Evolutionary conservation across 2,797 vertebrate species (phyloP).

Genomic region (Pterois miles): DNA sequence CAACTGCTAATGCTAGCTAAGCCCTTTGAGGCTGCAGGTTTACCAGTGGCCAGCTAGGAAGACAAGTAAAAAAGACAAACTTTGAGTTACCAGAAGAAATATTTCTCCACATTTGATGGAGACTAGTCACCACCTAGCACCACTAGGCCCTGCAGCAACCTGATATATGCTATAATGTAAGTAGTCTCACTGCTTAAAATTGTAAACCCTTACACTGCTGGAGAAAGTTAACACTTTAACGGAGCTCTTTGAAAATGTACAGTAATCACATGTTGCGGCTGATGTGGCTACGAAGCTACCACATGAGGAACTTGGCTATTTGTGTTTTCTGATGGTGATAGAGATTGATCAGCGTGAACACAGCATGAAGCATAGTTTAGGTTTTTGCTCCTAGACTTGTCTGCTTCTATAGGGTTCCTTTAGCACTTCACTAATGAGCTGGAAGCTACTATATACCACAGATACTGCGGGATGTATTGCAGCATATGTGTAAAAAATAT

Average conservation of each 20-base stretch:
- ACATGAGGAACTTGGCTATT: background rate
- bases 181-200: background rate
- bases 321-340: background rate
- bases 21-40: background rate
- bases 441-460: background rate
- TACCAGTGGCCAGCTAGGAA: background rate
- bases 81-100: background rate
- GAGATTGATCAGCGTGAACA: background rate
- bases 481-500: background rate
- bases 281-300: background rate
- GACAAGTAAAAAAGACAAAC: background rate
- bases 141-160: background rate
- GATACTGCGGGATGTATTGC: background rate
- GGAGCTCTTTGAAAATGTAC: background rate
- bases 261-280: background rate
- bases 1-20: background rate
- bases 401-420: background rate
- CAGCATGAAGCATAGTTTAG: background rate
- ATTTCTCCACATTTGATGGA: background rate
- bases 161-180: background rate
- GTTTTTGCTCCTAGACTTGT: background rate
- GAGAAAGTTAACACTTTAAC: background rate
- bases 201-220: too few species aligned
- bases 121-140: background rate
- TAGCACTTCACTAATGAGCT: background rate